These are phyloP conservation scores for Gastrophysa polygoni DNA, from an alignment of 2,888 invertebrate genomes.

Conservation along the genomic window DNA sequence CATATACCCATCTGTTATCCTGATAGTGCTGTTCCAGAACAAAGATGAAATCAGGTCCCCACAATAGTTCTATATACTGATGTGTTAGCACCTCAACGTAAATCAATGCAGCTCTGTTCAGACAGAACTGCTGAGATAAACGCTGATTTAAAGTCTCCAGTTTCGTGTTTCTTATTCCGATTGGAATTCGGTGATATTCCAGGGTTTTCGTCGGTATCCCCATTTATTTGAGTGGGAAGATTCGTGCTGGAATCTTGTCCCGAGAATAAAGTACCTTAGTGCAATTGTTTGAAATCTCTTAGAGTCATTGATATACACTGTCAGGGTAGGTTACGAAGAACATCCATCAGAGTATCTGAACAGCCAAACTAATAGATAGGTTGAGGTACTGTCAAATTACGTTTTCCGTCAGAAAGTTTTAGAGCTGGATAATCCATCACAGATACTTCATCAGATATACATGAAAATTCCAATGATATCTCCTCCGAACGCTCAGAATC, in stretches of 20 bases:
- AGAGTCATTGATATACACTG: too few species aligned
- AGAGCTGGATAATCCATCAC: too few species aligned
- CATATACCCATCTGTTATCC: slow-evolving; percentile 27
- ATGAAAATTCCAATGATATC: too few species aligned
- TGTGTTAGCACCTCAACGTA: slow-evolving; percentile 29
- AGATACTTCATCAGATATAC: too few species aligned
- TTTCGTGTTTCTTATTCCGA: slow-evolving; percentile 12
- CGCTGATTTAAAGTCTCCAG: slow-evolving; percentile 18
- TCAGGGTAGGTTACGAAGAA: too few species aligned
- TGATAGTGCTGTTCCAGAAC: slow-evolving; percentile 25
- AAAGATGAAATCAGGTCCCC: slow-evolving; percentile 25
- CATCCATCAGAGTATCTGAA: too few species aligned
- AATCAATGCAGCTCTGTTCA: slow-evolving; percentile 22
- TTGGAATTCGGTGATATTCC: slow-evolving; percentile 5
- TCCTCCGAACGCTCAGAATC: too few species aligned
- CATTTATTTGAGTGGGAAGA: background rate
- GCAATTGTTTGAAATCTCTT: too few species aligned
- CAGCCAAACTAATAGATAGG: too few species aligned
- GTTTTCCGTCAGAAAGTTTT: too few species aligned
- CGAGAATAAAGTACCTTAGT: background rate
- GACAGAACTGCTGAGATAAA: slow-evolving; percentile 21
- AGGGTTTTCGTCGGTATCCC: background rate
- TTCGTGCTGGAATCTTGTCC: background rate
- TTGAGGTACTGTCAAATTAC: too few species aligned
- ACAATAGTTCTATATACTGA: slow-evolving; percentile 31